Percentiles rank a stretch among this genome's conserved stretches.
Evolutionary conservation across 2,888 invertebrate genomes (phyloP).

Genomic region (Horisme vitalbata): DNA sequence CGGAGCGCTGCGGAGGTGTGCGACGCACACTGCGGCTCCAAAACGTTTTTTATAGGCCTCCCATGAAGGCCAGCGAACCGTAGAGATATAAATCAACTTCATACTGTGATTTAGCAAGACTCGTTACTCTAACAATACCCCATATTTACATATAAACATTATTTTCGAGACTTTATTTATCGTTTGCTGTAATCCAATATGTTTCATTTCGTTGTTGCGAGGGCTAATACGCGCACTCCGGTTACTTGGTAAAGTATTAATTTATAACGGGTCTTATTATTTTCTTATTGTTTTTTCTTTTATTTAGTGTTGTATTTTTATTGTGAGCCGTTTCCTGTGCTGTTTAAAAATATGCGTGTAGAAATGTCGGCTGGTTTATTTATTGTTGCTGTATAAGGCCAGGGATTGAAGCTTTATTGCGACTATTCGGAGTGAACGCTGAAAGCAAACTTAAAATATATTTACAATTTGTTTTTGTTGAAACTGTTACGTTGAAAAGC

Average conservation of each 20-base stretch:
- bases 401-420: constrained; percentile 21
- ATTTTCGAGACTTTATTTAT: constrained; percentile 66
- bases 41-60: constrained; percentile 72
- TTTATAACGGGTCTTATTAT: constrained; percentile 57
- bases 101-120: constrained; percentile 85
- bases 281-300: constrained; percentile 39
- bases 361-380: constrained; percentile 26
- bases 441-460: background rate
- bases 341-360: constrained; percentile 32
- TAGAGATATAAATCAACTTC: constrained; percentile 82
- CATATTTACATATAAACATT: constrained; percentile 82
- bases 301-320: constrained; percentile 39
- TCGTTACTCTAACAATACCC: constrained; percentile 85
- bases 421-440: background rate
- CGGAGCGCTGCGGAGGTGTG: constrained; percentile 11
- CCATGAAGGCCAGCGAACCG: constrained; percentile 78
- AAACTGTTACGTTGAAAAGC: background rate
- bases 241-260: constrained; percentile 57
- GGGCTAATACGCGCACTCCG: constrained; percentile 48
- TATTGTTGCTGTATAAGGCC: constrained; percentile 22
- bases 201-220: constrained; percentile 49
- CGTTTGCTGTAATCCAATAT: constrained; percentile 62
- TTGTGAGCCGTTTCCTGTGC: constrained; percentile 39
- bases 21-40: constrained; percentile 35
- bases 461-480: background rate